Evolutionary conservation across 2,797 vertebrate genomes (phyloP).

Genomic region (Microctenopoma steveboyesi): DNA sequence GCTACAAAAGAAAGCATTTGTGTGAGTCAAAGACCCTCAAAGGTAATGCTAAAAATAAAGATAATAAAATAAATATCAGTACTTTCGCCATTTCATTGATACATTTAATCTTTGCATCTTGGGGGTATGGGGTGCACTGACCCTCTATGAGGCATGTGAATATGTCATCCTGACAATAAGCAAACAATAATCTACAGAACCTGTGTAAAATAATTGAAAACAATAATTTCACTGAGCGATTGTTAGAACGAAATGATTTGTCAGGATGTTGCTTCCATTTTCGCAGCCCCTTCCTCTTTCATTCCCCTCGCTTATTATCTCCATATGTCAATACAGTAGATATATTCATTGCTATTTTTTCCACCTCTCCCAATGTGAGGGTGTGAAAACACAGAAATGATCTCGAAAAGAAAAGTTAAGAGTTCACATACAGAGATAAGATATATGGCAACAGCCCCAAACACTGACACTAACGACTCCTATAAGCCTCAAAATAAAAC

Average conservation of each 20-base stretch:
- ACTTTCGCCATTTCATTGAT: not conserved
- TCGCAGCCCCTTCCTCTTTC: not conserved
- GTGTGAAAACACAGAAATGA: slow-evolving; percentile 6
- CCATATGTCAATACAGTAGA: slow-evolving; percentile 4
- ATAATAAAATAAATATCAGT: not conserved
- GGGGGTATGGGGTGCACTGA: too few relatives aligned
- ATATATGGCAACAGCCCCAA: not conserved
- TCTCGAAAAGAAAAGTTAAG: not conserved
- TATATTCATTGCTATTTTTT: slow-evolving; percentile 22
- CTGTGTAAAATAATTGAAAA: not conserved
- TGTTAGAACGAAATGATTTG: slow-evolving; percentile 4
- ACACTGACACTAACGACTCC: too few relatives aligned
- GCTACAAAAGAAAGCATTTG: not conserved
- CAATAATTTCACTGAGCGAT: too few relatives aligned
- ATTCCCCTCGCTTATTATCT: not conserved
- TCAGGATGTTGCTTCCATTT: not conserved
- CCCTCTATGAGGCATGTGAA: not conserved
- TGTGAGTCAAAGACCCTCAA: not conserved
- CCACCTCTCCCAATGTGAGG: not conserved
- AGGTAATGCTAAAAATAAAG: not conserved
- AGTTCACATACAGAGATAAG: not conserved
- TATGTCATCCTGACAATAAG: not conserved
- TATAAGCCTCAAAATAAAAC: not conserved
- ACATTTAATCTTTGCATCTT: not conserved
- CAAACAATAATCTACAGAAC: too few relatives aligned